phyloP scores from a whole-genome alignment of 2,888 invertebrate genomes.

The Chymomyza amoena region DNA sequence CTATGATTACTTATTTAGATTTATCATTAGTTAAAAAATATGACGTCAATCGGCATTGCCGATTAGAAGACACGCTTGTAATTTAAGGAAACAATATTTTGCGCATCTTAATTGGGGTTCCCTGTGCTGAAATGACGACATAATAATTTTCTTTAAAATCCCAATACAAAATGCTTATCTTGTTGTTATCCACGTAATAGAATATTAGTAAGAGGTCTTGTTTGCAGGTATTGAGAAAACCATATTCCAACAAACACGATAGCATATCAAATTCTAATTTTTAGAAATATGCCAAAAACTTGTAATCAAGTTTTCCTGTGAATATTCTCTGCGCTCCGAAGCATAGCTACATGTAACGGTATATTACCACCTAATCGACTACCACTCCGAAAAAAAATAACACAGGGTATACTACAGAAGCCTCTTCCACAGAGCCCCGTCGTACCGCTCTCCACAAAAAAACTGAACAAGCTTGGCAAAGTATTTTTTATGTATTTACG shows the following conservation, averaged over 20 bases:
- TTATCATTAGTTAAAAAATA: no score
- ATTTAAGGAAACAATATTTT: no score
- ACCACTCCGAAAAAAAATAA: background rate
- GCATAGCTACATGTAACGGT: background rate
- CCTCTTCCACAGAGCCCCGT: background rate
- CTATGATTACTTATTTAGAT: no score
- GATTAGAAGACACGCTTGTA: no score
- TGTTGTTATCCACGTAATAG: no score
- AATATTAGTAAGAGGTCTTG: background rate
- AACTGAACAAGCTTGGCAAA: background rate
- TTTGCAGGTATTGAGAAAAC: background rate
- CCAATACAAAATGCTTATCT: no score
- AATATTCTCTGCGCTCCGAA: background rate
- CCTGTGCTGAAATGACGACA: no score
- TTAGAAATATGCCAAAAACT: background rate
- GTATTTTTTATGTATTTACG: constrained; percentile 20
- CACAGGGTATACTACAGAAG: no score
- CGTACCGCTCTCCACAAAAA: background rate
- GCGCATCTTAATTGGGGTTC: no score
- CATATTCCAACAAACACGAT: background rate
- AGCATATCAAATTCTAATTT: background rate
- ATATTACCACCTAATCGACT: background rate
- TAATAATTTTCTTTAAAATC: no score
- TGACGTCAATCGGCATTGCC: no score
- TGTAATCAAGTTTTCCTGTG: background rate